phyloP scores from a whole-genome alignment of 2,888 invertebrate species.

The Tipula lateralis region DNA sequence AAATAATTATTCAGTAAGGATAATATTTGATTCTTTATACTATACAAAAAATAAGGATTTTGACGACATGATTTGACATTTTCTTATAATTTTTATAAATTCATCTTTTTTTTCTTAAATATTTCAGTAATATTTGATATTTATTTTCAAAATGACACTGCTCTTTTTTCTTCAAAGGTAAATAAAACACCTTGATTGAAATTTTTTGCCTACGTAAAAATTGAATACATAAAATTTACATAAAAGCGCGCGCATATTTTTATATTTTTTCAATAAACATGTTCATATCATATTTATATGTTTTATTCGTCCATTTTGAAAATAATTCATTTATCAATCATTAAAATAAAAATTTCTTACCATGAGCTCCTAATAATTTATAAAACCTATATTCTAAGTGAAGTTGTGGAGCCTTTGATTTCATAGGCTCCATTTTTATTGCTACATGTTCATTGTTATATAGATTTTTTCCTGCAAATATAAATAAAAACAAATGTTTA shows the following conservation, averaged over 20 bases:
- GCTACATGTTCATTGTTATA: slow-evolving; percentile 99
- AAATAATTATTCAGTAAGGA: neutral
- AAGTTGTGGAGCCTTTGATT: slow-evolving; percentile 99
- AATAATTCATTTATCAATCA: neutral
- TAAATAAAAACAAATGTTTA: slow-evolving; percentile 38
- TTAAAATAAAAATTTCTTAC: slow-evolving; percentile 55
- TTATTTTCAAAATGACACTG: neutral
- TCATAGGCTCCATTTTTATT: slow-evolving; percentile 99
- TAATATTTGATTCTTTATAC: neutral
- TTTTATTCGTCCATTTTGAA: neutral
- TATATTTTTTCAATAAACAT: neutral
- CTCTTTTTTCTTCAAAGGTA: neutral
- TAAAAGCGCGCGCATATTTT: neutral
- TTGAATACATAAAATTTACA: neutral
- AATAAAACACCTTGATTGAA: neutral
- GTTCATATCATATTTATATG: no score
- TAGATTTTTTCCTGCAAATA: slow-evolving; percentile 91
- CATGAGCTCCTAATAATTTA: slow-evolving; percentile 96
- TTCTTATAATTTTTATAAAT: neutral
- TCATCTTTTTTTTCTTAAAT: neutral
- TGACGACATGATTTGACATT: slow-evolving; percentile 29
- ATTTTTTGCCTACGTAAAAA: neutral
- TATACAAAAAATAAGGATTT: neutral
- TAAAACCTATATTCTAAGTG: slow-evolving; percentile 99
- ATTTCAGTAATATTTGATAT: neutral